phyloP scores from a whole-genome alignment of 2,797 vertebrate genomes.

The Apogon talboti region DNA sequence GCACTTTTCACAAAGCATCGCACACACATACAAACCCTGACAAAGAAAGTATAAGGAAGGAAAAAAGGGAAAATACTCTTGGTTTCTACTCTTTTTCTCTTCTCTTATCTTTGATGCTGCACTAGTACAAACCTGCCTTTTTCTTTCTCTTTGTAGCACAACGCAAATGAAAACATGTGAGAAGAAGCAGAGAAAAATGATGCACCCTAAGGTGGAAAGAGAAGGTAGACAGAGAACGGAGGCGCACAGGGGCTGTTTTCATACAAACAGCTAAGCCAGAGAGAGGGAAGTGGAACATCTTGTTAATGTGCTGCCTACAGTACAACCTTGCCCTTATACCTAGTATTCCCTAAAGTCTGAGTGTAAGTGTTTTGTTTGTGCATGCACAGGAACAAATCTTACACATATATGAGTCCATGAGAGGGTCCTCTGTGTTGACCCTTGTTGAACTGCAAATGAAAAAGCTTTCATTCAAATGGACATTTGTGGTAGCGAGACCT shows the following conservation, averaged over 20 bases:
- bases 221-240: conserved; percentile 36
- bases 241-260: conserved; percentile 52
- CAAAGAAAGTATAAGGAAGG: conserved; percentile 16
- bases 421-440: conserved; percentile 29
- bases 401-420: conserved; percentile 29
- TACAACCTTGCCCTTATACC: conserved; percentile 58
- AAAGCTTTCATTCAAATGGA: conserved; percentile 42
- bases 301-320: conserved; percentile 64
- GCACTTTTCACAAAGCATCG: conserved; percentile 27
- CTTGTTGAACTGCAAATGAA: conserved; percentile 40
- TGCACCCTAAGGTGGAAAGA: conserved; percentile 59
- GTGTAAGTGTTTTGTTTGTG: conserved; percentile 15
- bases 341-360: conserved; percentile 51
- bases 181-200: conserved; percentile 48
- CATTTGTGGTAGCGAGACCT: conserved; percentile 18
- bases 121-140: conserved; percentile 52
- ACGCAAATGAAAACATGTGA: conserved; percentile 58
- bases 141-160: conserved; percentile 52
- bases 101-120: conserved; percentile 59
- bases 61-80: conserved; percentile 51
- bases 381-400: conserved; percentile 3
- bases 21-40: conserved; percentile 1
- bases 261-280: conserved; percentile 58
- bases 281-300: conserved; percentile 60
- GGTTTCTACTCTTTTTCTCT: conserved; percentile 39